These are phyloP conservation scores for Drosophila flavopinicola DNA, from an alignment of 2,888 invertebrate species.

Conservation along the genomic window DNA sequence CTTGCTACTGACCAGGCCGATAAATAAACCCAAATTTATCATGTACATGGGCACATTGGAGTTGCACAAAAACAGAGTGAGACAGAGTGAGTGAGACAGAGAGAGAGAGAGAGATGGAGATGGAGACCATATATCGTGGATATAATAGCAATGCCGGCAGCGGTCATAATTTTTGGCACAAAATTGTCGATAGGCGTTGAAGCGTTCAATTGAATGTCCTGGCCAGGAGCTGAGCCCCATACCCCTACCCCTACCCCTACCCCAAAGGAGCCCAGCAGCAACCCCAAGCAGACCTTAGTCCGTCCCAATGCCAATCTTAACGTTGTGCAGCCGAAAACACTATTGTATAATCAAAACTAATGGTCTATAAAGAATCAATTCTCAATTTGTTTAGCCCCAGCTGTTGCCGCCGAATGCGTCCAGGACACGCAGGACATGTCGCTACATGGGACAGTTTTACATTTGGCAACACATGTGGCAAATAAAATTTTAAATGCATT, in stretches of 20 bases:
- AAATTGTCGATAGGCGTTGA: conserved; percentile 80
- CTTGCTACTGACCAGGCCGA: conserved; percentile 61
- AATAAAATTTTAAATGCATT: conserved; percentile 76
- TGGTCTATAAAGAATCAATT: conserved; percentile 83
- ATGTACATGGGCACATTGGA: conserved; percentile 58
- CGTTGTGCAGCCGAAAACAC: conserved; percentile 43
- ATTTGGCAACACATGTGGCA: conserved; percentile 53
- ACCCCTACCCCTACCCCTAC: conserved; percentile 10
- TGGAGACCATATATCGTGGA: conserved; percentile 68
- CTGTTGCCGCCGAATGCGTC: conserved; percentile 47
- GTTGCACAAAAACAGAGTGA: background rate
- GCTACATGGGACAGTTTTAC: conserved; percentile 18
- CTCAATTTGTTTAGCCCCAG: conserved; percentile 81
- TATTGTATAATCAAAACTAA: conserved; percentile 81
- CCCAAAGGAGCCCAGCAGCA: too few relatives aligned
- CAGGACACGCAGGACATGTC: conserved; percentile 43
- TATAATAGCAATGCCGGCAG: conserved; percentile 66
- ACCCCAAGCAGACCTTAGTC: conserved; percentile 11
- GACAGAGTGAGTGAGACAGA: background rate
- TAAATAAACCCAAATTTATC: conserved; percentile 76
- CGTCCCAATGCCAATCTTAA: conserved; percentile 14
- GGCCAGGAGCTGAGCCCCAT: conserved; percentile 6
- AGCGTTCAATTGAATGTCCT: conserved; percentile 80
- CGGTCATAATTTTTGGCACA: conserved; percentile 77
- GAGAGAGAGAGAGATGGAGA: background rate